Base-by-base conservation (phyloP, 2,113 vertebrate genomes). In the Dicaeum eximium region DNA sequence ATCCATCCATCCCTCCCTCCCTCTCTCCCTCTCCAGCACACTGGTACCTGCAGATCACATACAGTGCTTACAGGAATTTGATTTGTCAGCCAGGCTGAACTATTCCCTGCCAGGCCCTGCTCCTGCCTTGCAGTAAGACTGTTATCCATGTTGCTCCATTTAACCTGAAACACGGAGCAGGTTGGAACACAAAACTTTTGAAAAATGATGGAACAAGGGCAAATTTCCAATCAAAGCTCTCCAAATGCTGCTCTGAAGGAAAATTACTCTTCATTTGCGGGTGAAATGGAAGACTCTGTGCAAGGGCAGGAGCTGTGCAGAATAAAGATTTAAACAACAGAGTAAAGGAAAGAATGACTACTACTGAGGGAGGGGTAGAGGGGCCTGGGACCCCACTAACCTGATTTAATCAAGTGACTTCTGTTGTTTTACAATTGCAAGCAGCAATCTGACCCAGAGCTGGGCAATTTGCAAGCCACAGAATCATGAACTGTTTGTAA, bases 221-320 rank as follows among this genome's bases (percentile, higher is more conserved):
- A 87, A 51, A 51, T 87, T 96, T 91, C 80, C 84, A 50, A 31
- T 71, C 51, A 79, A 74, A 96, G 56, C 38, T 53, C 61, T 93
- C 75, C 71, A 92, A 89, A n/a, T 78, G 23, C 50, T 80, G 58
- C 80, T 87, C 48, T 79, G 57, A 96, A 96, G 84, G 87, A 95
- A 92, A 92, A 89, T 78, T 78, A 15, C 16, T 89, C 42, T 88
- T 86, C 54, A 73, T 86, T 92, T 92, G 60, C 0, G 0, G 47
- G 38, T 71, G 73, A 78, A 60, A 87, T 83, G 77, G 51, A 91
- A 86, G 80, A 44, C 42, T 90, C 6, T 1, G 37, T 57, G 62
- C 65, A 92, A 71, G 24, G 31, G 35, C 44, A 56, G 44, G 35
- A 92, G 30, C 67, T 65, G 44, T 77, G 71, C 71, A 80, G 67